Conservation (phyloP, 2,888 invertebrate species). For the Ypsolopha sequella region DNA sequence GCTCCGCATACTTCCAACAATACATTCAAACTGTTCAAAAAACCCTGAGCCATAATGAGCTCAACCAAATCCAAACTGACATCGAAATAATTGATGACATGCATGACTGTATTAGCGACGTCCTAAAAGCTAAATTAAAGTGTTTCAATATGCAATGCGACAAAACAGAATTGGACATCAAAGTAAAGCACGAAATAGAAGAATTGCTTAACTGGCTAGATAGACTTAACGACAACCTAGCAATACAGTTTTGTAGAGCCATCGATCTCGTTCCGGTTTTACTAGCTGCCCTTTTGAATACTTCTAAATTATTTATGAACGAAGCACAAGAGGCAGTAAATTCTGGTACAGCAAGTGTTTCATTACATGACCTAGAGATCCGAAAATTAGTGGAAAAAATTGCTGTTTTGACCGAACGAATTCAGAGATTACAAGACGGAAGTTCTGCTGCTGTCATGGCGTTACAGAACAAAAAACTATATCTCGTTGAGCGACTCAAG, state of each 20-base stretch:
- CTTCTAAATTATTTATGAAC: no score
- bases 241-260: conserved; percentile 18
- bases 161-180: conserved; percentile 18
- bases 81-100: conserved; percentile 19
- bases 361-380: conserved; percentile 18
- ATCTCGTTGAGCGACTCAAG: conserved; percentile 22
- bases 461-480: conserved; percentile 23
- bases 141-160: conserved; percentile 18
- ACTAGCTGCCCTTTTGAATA: conserved; percentile 13
- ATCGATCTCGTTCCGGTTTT: conserved; percentile 14
- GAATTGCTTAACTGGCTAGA: conserved; percentile 34
- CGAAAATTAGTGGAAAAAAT: conserved; percentile 20
- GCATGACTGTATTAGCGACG: conserved; percentile 16
- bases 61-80: conserved; percentile 14
- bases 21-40: conserved; percentile 12
- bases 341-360: no score
- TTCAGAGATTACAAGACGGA: conserved; percentile 14
- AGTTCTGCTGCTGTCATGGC: conserved; percentile 17
- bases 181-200: conserved; percentile 22
- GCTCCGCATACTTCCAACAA: conserved; percentile 13
- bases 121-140: conserved; percentile 21
- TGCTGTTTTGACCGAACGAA: conserved; percentile 17
- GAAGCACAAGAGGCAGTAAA: no score
- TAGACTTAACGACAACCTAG: conserved; percentile 20
- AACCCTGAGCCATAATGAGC: conserved; percentile 14